phyloP scores from a whole-genome alignment of 2,113 vertebrate species.

The Scophthalmus maximus region DNA sequence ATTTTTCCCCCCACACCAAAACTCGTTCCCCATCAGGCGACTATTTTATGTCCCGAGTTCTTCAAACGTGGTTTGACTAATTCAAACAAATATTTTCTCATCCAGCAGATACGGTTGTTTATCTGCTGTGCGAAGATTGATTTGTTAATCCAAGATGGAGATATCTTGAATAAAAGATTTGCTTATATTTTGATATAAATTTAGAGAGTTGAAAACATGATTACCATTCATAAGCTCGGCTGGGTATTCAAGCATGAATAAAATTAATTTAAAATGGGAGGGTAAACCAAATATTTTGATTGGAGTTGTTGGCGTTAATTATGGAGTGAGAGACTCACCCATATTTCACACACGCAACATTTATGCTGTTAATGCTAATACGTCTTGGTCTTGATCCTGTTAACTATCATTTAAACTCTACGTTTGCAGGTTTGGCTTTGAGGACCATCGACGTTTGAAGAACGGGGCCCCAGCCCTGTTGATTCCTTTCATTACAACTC shows the following conservation, averaged over 20 bases:
- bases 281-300: too few species aligned
- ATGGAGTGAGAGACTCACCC: too few species aligned
- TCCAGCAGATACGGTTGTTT: not conserved
- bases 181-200: not conserved
- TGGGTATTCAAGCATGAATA: too few species aligned
- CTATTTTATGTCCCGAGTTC: not conserved
- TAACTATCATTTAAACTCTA: not conserved
- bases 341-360: too few species aligned
- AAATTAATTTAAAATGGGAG: too few species aligned
- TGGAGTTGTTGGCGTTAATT: too few species aligned
- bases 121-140: not conserved
- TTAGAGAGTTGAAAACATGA: not conserved
- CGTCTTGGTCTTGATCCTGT: not conserved
- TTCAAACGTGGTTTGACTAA: too few species aligned
- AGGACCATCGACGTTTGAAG: not conserved
- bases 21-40: slow-evolving; percentile 16
- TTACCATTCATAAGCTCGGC: not conserved
- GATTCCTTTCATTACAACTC: not conserved
- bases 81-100: not conserved
- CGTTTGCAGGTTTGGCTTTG: not conserved
- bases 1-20: too few species aligned
- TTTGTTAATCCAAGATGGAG: not conserved
- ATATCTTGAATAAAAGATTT: not conserved
- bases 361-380: not conserved
- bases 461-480: too few species aligned